These are phyloP conservation scores for Halesus radiatus DNA, from an alignment of 1,140 invertebrate species.

Conservation along the genomic window DNA sequence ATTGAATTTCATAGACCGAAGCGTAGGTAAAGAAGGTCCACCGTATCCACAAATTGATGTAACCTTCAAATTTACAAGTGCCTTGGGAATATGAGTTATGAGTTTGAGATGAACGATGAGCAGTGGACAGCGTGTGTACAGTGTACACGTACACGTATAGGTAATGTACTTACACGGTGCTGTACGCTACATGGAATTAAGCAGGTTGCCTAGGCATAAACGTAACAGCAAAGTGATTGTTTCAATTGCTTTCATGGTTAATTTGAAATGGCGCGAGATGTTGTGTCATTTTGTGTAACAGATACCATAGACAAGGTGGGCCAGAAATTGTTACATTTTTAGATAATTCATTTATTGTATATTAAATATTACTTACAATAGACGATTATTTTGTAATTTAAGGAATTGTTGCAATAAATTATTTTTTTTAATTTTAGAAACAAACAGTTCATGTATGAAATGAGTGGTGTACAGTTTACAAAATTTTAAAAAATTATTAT, in stretches of 20 bases:
- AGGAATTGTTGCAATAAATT: no score
- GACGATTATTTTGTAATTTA: no score
- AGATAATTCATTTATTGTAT: no score
- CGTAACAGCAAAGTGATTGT: neutral
- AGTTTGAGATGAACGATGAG: no score
- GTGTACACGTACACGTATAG: no score
- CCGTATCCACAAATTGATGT: conserved; percentile 12
- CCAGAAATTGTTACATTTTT: neutral
- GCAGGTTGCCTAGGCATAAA: neutral
- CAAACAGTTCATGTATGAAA: no score
- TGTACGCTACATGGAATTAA: neutral
- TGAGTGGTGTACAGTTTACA: no score
- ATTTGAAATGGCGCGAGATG: neutral
- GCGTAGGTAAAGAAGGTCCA: neutral
- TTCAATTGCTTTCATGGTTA: neutral
- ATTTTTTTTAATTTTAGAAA: no score
- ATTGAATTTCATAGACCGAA: neutral
- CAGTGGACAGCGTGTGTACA: no score
- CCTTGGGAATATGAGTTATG: conserved; percentile 3
- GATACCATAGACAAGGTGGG: neutral
- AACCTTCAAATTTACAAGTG: conserved; percentile 18
- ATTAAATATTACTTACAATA: no score
- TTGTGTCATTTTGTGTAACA: neutral
- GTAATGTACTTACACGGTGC: no score
- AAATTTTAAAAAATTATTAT: no score